Evolutionary conservation across 2,113 vertebrate genomes (phyloP).

Genomic region (Theristicus caerulescens): DNA sequence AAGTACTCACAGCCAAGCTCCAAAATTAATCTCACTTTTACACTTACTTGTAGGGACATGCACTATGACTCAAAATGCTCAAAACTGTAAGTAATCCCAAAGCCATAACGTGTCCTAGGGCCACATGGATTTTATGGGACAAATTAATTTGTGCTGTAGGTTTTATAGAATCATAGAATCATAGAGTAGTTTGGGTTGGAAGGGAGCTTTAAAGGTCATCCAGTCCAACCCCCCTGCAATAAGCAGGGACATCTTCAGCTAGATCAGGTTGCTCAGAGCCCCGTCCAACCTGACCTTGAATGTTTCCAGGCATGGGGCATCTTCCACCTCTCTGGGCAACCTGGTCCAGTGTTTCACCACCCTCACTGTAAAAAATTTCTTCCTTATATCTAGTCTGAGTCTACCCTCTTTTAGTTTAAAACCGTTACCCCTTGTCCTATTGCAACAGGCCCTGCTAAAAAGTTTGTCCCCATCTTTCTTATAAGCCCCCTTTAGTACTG

Average conservation of each 20-base stretch:
- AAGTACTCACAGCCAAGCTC: background rate
- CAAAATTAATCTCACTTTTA: background rate
- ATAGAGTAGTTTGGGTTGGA: background rate
- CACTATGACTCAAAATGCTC: background rate
- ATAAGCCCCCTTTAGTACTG: too few relatives aligned
- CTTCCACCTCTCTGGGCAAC: background rate
- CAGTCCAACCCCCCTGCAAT: background rate
- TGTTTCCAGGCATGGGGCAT: background rate
- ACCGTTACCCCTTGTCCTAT: too few relatives aligned
- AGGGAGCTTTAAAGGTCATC: background rate
- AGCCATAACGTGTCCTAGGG: background rate
- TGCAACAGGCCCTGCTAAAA: too few relatives aligned
- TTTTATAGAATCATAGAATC: background rate
- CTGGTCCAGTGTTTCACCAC: background rate
- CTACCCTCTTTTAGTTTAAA: too few relatives aligned
- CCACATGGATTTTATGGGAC: background rate
- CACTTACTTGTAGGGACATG: background rate
- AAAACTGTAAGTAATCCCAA: background rate
- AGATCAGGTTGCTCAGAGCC: background rate
- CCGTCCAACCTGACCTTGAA: background rate
- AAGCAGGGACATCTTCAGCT: background rate
- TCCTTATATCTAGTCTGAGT: too few relatives aligned
- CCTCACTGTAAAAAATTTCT: background rate
- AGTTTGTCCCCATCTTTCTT: too few relatives aligned
- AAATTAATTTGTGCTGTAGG: background rate